Evolutionary conservation across 2,797 vertebrate genomes (phyloP).

Genomic region (Sebastes umbrosus): DNA sequence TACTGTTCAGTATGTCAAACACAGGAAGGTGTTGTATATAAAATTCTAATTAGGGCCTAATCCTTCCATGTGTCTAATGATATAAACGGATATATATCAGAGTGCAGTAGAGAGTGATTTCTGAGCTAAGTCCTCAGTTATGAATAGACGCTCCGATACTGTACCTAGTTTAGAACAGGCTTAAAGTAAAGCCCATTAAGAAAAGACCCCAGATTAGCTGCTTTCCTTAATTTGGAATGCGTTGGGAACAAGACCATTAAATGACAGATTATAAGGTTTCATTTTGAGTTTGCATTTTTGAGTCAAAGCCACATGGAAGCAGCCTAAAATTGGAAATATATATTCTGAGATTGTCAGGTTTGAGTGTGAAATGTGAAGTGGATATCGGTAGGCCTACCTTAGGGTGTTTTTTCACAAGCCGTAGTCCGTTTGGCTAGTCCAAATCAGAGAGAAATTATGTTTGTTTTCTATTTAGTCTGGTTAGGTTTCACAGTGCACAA

Average conservation of each 20-base stretch:
- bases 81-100: conserved; percentile 27
- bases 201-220: neutral
- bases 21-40: conserved; percentile 32
- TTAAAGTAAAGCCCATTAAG: conserved; percentile 5
- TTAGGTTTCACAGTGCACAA: neutral
- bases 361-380: neutral
- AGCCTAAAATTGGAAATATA: neutral
- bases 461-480: too few relatives aligned
- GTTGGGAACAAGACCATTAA: neutral
- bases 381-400: neutral
- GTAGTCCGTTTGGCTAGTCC: accelerated
- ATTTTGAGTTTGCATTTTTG: neutral
- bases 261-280: neutral
- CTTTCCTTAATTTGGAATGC: neutral
- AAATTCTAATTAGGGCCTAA: conserved; percentile 50
- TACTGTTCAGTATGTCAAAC: conserved; percentile 37
- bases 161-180: conserved; percentile 15
- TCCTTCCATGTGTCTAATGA: conserved; percentile 44
- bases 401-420: neutral
- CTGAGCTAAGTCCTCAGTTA: neutral
- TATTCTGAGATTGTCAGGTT: neutral
- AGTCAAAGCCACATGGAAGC: neutral
- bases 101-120: conserved; percentile 7
- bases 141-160: conserved; percentile 4
- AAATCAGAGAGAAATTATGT: neutral